Evolutionary conservation across 2,888 invertebrate genomes (phyloP).

Genomic region (Pharmacophagus antenor): DNA sequence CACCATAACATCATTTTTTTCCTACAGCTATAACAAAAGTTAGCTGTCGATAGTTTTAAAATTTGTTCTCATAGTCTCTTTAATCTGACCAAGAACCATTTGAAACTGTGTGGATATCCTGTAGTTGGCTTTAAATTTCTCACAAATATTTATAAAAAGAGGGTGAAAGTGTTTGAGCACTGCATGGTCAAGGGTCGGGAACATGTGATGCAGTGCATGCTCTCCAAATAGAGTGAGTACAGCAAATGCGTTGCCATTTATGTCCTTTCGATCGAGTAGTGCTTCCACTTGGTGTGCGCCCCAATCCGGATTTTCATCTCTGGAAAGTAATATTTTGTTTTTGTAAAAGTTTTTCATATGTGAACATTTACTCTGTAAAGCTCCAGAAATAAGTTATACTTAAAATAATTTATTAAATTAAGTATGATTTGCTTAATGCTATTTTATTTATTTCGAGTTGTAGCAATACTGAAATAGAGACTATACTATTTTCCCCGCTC

Average conservation of each 20-base stretch:
- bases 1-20: too few relatives aligned
- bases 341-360: neutral
- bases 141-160: constrained; percentile 52
- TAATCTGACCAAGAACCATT: constrained; percentile 83
- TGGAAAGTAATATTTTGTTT: constrained; percentile 33
- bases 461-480: neutral
- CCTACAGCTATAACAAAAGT: neutral
- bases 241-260: constrained; percentile 83
- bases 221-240: constrained; percentile 87
- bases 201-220: constrained; percentile 88
- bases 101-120: constrained; percentile 74
- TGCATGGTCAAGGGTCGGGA: constrained; percentile 88
- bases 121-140: constrained; percentile 77
- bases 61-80: constrained; percentile 39
- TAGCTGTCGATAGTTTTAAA: constrained; percentile 25
- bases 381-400: too few relatives aligned
- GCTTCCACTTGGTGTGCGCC: constrained; percentile 87
- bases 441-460: neutral
- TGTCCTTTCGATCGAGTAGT: constrained; percentile 84
- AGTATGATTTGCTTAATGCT: too few relatives aligned
- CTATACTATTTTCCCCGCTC: neutral
- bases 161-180: constrained; percentile 83
- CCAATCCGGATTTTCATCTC: constrained; percentile 82
- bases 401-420: too few relatives aligned
- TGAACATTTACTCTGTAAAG: too few relatives aligned